Base-by-base conservation (phyloP, 2,113 vertebrate genomes). In the Jacana jacana region DNA sequence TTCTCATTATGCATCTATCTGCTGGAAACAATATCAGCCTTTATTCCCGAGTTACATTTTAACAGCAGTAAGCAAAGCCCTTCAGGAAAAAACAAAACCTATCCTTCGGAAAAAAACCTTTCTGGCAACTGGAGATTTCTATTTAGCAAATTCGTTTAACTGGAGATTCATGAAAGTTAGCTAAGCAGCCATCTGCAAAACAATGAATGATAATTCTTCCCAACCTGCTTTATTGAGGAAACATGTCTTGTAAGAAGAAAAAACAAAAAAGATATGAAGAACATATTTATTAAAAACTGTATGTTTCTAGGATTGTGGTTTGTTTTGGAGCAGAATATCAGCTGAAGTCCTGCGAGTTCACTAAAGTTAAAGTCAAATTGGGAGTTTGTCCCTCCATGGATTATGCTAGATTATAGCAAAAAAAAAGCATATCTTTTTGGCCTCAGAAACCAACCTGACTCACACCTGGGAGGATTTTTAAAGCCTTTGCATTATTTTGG, bases 371-470 rank as follows among this genome's bases (percentile, higher is more conserved):
- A 66, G 6, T 31, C 11, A 42, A 69, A n/a, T 28, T 11, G 27
- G 5, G 11, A 91, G 10, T 66, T 57, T 75, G 8, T 7, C 14
- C 7, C 15, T 79, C 23, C 12, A 18, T 9, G 42, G 44, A 20
- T 3, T 17, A 42, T 39, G 11, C 4, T 18, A 65, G 11, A 3
- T 7, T 71, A 12, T 14, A 71, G 28, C 5, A 55, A 63, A 89
- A 14, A 89, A 14, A 17, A 1, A 0, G 6, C 23, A 33, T 3
- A 30, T 11, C 8, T 33, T 77, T 64, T 18, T 57, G 17, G 2
- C 17, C 24, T 58, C 39, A 91, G 60, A 77, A 81, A 61, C 20
- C 28, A 79, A 22, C 25, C 24, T 35, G 15, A 49, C 4, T 55
- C 80, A 42, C 5, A 35, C 3, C 8, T 63, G 23, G 6, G 15